Base-by-base conservation (phyloP, 2,888 invertebrate species). In the Andricus curvator region DNA sequence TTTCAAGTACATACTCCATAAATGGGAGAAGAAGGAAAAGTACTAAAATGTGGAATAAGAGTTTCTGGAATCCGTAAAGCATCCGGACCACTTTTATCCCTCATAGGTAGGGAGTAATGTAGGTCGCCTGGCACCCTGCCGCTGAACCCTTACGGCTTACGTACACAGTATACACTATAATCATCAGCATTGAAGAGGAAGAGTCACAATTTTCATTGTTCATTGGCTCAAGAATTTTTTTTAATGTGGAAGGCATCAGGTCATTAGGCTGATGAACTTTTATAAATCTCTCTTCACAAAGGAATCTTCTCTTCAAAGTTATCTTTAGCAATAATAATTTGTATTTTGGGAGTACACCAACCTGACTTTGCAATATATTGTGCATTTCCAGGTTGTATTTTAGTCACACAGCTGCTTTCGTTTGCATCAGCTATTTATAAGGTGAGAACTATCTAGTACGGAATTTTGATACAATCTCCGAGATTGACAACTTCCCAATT, bases 11-110 rank as follows among this genome's bases (percentile, higher is more conserved):
- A 29, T 22, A 29, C 56, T 74, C n/a, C 33, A 74, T 56, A 56
- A 56, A n/a, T 13, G 1, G 11, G 11, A 9, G 20, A 25, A 74
- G 51, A 29, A 51, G 29, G n/a, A 70, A 70, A 74, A 74, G 33
- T 74, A 33, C 56, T 56, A 56, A 56, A 56, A 51, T 37, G 56
- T 33, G 56, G 33, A 74, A 74, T 74, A 74, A 74, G 56, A 56
- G 33, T 56, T 74, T 74, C 13, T 29, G n/a, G 33, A 33, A 74
- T 56, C 33, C n/a, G 25, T 74, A 37, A 70, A 33, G 29, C 44
- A 56, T n/a, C n/a, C 20, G 29, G 13, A n/a, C 64, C 64, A 64
- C 64, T 64, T 64, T 29, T 15, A 64, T 29, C 29, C 29, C 17
- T 29, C 29, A 64, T 64, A 25, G 20, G 48, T 25, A 29, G 70